These are phyloP conservation scores for Turritopsis rubra DNA, from an alignment of 30 jellyfish, hydroid and myxozoan species.

Conservation along the genomic window DNA sequence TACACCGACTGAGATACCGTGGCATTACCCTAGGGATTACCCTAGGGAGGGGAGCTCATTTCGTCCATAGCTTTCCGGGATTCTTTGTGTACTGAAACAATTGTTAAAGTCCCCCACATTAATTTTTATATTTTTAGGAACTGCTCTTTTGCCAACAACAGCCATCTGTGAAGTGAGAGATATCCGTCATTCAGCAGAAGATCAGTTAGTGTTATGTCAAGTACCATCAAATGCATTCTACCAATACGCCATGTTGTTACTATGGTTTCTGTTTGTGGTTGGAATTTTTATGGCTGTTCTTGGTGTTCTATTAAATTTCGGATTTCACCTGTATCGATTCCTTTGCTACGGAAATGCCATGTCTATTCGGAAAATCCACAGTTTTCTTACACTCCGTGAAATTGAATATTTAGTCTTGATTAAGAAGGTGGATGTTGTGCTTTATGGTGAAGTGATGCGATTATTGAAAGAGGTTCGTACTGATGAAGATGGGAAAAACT, in stretches of 20 bases:
- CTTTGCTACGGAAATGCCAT: slow-evolving; percentile 2
- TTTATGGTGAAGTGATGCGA: slow-evolving; percentile 1
- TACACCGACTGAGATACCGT: too few species aligned
- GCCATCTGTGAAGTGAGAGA: slow-evolving; percentile 6
- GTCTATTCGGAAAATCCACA: neutral
- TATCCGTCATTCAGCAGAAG: neutral
- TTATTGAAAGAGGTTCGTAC: neutral
- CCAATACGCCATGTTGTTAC: neutral
- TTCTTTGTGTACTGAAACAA: too few species aligned
- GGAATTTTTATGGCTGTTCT: neutral
- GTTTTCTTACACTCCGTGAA: neutral
- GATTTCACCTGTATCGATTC: neutral
- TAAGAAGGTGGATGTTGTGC: neutral
- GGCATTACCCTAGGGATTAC: too few species aligned
- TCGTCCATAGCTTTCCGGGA: too few species aligned
- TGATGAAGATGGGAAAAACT: neutral
- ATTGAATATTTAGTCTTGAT: neutral
- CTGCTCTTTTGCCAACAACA: neutral
- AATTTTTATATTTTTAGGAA: too few species aligned
- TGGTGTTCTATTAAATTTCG: neutral
- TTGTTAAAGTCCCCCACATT: too few species aligned
- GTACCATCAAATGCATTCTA: neutral
- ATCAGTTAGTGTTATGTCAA: neutral
- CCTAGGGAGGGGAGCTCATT: too few species aligned
- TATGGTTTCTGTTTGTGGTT: neutral